Evolutionary conservation across 2,888 invertebrate genomes (phyloP).

Genomic region (Dasypogon diadema): DNA sequence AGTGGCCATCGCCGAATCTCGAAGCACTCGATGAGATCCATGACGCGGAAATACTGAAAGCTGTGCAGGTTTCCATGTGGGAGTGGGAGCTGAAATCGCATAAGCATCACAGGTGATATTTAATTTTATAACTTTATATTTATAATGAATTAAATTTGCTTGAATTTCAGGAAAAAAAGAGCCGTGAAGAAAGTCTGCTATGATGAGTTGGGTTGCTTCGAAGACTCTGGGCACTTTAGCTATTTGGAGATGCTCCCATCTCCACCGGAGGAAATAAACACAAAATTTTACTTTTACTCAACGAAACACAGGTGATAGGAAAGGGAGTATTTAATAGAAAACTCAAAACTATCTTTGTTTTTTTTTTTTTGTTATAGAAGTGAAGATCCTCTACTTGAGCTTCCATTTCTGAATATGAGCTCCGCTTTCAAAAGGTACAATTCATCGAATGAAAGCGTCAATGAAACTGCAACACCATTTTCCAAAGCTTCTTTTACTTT

Average conservation of each 20-base stretch:
- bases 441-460: not conserved
- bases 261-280: conserved; percentile 87
- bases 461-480: conserved; percentile 38
- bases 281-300: conserved; percentile 84
- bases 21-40: conserved; percentile 80
- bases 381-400: conserved; percentile 76
- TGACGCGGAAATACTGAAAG: conserved; percentile 78
- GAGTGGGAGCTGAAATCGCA: conserved; percentile 73
- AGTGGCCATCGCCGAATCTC: conserved; percentile 71
- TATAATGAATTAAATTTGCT: too few species aligned
- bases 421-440: conserved; percentile 72
- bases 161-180: conserved; percentile 74
- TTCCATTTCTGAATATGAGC: conserved; percentile 80
- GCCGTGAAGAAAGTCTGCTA: conserved; percentile 89
- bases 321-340: too few species aligned
- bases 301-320: conserved; percentile 75
- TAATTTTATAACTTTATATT: too few species aligned
- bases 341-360: too few species aligned
- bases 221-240: conserved; percentile 89
- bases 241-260: conserved; percentile 91
- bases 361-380: too few species aligned
- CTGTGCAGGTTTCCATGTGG: conserved; percentile 79
- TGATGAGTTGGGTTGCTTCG: conserved; percentile 91
- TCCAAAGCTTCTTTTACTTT: conserved; percentile 62
- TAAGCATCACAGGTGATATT: conserved; percentile 71